Conservation (phyloP, 2,113 vertebrate genomes). For the Chelonoidis abingdonii region DNA sequence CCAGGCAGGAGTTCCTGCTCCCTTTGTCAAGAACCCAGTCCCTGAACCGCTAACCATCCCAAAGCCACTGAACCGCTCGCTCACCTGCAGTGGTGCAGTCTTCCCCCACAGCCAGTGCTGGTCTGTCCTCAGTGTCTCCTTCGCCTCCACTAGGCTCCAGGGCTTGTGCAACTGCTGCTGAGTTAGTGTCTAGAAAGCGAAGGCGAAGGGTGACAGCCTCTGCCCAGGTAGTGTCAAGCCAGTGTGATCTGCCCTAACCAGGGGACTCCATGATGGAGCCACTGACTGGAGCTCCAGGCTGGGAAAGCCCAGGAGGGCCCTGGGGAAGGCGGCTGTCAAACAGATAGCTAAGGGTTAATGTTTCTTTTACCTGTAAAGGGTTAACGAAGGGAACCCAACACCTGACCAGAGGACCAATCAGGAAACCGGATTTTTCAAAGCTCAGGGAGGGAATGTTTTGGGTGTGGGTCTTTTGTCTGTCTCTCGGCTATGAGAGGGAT, state of each 20-base stretch:
- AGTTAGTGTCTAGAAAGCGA: neutral
- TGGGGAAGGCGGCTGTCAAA: neutral
- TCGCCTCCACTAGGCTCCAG: neutral
- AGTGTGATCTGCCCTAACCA: neutral
- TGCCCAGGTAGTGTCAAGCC: neutral
- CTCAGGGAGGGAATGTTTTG: too few relatives aligned
- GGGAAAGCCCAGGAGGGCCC: too few relatives aligned
- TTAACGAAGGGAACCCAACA: too few relatives aligned
- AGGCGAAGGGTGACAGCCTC: neutral
- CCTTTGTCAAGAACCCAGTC: too few relatives aligned
- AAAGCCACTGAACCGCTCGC: neutral
- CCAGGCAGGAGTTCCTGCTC: too few relatives aligned
- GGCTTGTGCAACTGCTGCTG: neutral
- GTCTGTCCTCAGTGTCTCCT: neutral
- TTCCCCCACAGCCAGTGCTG: neutral
- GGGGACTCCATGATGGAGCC: rapidly evolving
- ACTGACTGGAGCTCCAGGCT: neutral
- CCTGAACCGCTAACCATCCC: too few relatives aligned
- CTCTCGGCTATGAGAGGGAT: too few relatives aligned
- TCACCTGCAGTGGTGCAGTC: neutral
- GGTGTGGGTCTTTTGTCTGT: too few relatives aligned
- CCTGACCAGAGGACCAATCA: too few relatives aligned
- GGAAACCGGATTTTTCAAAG: too few relatives aligned
- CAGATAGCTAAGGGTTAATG: too few relatives aligned
- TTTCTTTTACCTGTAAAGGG: too few relatives aligned